Evolutionary conservation across 2,797 vertebrate genomes (phyloP), one percentile per base, ranked within the genome.

Genomic region (Chaetodon trifasciatus): DNA sequence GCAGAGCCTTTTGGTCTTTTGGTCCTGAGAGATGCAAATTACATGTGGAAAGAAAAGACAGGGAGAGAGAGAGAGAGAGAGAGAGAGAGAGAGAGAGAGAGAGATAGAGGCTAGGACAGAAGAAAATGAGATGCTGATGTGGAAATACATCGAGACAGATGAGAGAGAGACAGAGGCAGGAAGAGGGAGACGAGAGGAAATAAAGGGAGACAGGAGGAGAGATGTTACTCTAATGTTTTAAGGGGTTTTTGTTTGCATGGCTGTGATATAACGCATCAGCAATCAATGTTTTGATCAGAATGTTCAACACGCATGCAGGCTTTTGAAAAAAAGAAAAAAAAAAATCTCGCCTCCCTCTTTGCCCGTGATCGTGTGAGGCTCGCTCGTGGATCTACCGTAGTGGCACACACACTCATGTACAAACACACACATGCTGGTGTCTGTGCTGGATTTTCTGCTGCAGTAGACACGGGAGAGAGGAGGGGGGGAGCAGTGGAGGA

Each of bases 401-500:
- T 74, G 75, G 44, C 68, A 69, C 87, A 81, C 83, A 79, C 86
- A 42, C 39, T 35, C 42, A 44, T 88, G 78, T 88, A 85, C 57
- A 80, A 76, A 86, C 73, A 74, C 86, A 88, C 91, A 87, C 83
- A 86, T 74, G 92, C 92, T 89, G 90, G 86, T 92, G 89, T 91
- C 90, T 88, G 90, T 92, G 91, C 93, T 92, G 90, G 89, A 90
- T 90, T 94, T 93, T 95, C 90, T 94, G 93, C 94, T 95, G 94
- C 93, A 94, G 92, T 91, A 91, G 90, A 93, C 77, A 85, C 61
- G 58, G 71, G 85, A 90, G 85, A 86, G 70, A 75, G 81, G 89
- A 92, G 89, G 86, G 65, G 81, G 75, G 76, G 76, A 69, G 86
- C 70, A 83, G 78, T 76, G 81, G 89, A 92, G 88, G 83, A 83